Conservation (phyloP, 2,888 invertebrate genomes). For the Leucophora obtusa region DNA sequence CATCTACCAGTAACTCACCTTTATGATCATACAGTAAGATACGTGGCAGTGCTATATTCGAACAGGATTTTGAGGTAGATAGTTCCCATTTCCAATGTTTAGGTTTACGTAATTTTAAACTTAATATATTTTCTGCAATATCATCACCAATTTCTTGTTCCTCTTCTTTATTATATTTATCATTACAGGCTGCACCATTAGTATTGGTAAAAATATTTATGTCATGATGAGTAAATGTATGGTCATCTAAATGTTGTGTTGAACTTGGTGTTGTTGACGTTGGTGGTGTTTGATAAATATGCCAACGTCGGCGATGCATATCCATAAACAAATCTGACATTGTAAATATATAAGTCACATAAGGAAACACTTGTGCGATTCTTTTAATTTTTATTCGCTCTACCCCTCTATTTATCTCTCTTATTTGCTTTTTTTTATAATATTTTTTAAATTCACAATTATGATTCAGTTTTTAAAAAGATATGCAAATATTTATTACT, state of each 20-base stretch:
- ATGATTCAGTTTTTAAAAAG: slow-evolving; percentile 46
- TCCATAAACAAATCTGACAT: slow-evolving; percentile 71
- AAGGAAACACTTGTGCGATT: slow-evolving; percentile 60
- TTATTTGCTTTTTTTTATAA: slow-evolving; percentile 4
- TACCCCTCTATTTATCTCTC: slow-evolving; percentile 4
- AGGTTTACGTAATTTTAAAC: slow-evolving; percentile 80
- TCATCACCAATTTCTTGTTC: slow-evolving; percentile 61
- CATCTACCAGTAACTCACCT: slow-evolving; percentile 79
- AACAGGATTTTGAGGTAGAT: slow-evolving; percentile 81
- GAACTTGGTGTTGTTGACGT: slow-evolving; percentile 47
- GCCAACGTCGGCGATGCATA: slow-evolving; percentile 62
- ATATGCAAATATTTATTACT: slow-evolving; percentile 17
- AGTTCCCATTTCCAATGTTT: slow-evolving; percentile 82
- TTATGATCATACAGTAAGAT: slow-evolving; percentile 80
- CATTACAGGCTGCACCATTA: slow-evolving; percentile 23
- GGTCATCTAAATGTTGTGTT: slow-evolving; percentile 25
- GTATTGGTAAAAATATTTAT: not conserved
- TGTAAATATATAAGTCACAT: slow-evolving; percentile 53
- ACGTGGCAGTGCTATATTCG: slow-evolving; percentile 80
- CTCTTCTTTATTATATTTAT: slow-evolving; percentile 30
- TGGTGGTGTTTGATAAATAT: slow-evolving; percentile 39
- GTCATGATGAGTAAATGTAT: slow-evolving; percentile 38
- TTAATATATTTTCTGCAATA: slow-evolving; percentile 78
- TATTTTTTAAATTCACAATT: slow-evolving; percentile 1
- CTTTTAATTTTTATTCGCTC: slow-evolving; percentile 26